phyloP scores from a whole-genome alignment of 2,888 invertebrate species.

The Hypomecis atomaria region DNA sequence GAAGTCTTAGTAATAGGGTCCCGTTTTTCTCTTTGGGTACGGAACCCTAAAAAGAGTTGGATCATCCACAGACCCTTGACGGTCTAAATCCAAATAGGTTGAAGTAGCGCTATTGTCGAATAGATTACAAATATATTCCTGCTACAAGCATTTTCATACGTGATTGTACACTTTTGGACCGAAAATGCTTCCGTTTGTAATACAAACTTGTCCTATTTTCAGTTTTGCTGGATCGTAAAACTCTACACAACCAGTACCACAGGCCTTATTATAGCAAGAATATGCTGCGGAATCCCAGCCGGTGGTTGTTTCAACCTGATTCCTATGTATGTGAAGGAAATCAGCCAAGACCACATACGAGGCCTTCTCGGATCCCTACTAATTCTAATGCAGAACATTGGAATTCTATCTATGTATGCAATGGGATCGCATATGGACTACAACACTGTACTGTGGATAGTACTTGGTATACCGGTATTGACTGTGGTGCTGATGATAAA shows the following conservation, averaged over 20 bases:
- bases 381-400: constrained; percentile 60
- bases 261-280: constrained; percentile 58
- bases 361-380: constrained; percentile 62
- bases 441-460: constrained; percentile 56
- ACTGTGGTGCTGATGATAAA: constrained; percentile 58
- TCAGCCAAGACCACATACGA: constrained; percentile 66
- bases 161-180: no score
- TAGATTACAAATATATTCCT: no score
- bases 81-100: no score
- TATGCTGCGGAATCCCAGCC: constrained; percentile 59
- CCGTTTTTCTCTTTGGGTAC: no score
- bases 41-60: no score
- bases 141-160: no score
- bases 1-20: no score
- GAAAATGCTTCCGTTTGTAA: constrained; percentile 24
- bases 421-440: constrained; percentile 66
- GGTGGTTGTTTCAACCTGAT: constrained; percentile 65
- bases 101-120: no score
- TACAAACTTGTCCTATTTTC: constrained; percentile 42
- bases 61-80: no score
- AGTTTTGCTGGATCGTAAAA: constrained; percentile 67
- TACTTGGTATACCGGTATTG: constrained; percentile 54
- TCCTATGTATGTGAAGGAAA: constrained; percentile 68
- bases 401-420: constrained; percentile 62
- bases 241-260: constrained; percentile 50